Base-by-base conservation (phyloP, 2,888 invertebrate species). In the Andrena chrysosceles region DNA sequence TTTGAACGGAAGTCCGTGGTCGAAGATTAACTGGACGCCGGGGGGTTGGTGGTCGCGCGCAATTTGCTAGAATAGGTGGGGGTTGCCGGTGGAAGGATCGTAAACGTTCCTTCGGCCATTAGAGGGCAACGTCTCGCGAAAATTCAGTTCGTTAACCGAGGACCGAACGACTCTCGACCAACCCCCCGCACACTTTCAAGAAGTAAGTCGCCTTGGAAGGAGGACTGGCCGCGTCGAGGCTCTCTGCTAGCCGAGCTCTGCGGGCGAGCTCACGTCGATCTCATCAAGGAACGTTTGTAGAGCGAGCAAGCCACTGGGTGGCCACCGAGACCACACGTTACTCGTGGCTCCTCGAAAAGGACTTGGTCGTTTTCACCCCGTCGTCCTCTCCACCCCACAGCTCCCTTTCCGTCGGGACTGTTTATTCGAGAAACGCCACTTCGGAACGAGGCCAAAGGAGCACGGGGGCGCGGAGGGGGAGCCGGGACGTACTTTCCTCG, bases 401-500 rank as follows among this genome's bases (percentile, higher is more conserved):
- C 63, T 10, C 10, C 13, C 29, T 63, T 68, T 60, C 56, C 70
- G 69, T 72, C 72, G 75, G 77, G 84, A 79, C 88, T 87, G 88
- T 88, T 88, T 88, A 88, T 88, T 86, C 86, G 88, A 82, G 77
- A 67, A 72, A 77, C 77, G 75, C 64, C 77, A 83, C 74, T 83
- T 79, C 66, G 87, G 29, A 81, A 83, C 62, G 68, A 59, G 77
- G 70, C 66, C 68, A 81, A 63, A 74, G 67, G 75, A 73, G 56
- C 54, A 49, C 29, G 48, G 33, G 33, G 2, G 31, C 42, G 69
- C 54, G 23, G 54, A 3, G 2, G 23, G 10, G 56, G 8, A 0
- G 13, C 3, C 13, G 70, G 71, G 52, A 35, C 54, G 71, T 64
- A 26, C 77, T 74, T 63, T 62, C 33, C 31, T 56, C 29, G 31